Base-by-base conservation (phyloP, 2,797 vertebrate species). In the Anguilla pacifica region DNA sequence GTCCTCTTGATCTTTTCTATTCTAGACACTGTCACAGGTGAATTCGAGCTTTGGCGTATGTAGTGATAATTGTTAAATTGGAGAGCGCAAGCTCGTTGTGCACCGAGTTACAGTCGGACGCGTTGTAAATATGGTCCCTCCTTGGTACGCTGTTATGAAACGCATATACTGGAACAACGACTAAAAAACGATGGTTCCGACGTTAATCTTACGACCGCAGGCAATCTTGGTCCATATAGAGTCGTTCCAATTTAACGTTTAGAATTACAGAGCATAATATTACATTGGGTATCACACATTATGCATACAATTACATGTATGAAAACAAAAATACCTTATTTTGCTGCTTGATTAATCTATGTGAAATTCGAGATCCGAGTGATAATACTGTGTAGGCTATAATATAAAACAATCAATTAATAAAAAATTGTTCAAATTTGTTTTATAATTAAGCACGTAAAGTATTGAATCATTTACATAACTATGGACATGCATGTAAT, bases 121-220 rank as follows among this genome's bases (percentile, higher is more conserved):
- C 93, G 87, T 96, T 96, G 95, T 91, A 88, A 72, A 19, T 13
- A 82, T 85, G 90, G 94, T 96, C 95, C 96, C 91, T 94, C 82
- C 84, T 10, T 85, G 89, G 95, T 94, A 88, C 96, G 84, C 64
- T 89, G 85, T 11, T 43, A 39, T 93, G 94, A 94, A 89, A 70
- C 1, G 61, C 5, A 89, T 94, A 94, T 55, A 1, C 15, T 35
- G 59, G 83, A 91, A 64, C 0, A 0, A 7, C 0, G 13, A 53
- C 53, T 22, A 7, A 13, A 3, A 0, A 46, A 88, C 1, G 89
- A 89, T 11, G 6, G 93, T 95, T 95, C 94, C 91, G 83, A 53
- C 46, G 35, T n/a, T 46, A 79, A 46, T 43, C 5, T 19, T 79
- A 6, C 13, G 13, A 11, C 72, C 39, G 72, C 31, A 35, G 7